Conservation (phyloP, 2,797 vertebrate species). For the Choloepus didactylus region DNA sequence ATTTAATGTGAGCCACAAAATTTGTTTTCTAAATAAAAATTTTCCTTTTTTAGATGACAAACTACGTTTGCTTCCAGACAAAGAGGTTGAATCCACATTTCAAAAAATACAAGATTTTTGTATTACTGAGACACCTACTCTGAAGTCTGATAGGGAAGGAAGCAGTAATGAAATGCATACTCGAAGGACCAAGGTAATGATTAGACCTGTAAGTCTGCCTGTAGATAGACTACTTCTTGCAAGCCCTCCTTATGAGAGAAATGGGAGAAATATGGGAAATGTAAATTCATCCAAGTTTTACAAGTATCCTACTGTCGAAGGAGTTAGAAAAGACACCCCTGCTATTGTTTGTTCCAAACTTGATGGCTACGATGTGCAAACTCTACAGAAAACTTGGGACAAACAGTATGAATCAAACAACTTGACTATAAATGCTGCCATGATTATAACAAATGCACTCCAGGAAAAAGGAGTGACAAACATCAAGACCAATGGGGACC, state of each 20-base stretch:
- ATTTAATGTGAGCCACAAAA: background rate
- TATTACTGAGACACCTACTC: conserved; percentile 80
- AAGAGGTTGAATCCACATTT: conserved; percentile 85
- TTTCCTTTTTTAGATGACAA: conserved; percentile 87
- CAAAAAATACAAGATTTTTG: conserved; percentile 85
- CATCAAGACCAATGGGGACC: conserved; percentile 76
- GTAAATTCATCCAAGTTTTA: conserved; percentile 86
- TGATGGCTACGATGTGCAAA: conserved; percentile 93
- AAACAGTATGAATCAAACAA: conserved; percentile 95
- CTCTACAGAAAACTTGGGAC: conserved; percentile 93
- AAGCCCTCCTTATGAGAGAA: conserved; percentile 90
- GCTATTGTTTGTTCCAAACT: conserved; percentile 89
- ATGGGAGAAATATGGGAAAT: conserved; percentile 88
- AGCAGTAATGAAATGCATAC: conserved; percentile 91
- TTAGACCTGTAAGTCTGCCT: conserved; percentile 94
- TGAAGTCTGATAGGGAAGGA: conserved; percentile 89
- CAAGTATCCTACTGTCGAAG: conserved; percentile 91
- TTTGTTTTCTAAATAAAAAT: conserved; percentile 54
- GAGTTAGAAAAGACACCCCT: conserved; percentile 91
- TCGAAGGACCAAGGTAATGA: conserved; percentile 89
- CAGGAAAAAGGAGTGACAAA: conserved; percentile 85
- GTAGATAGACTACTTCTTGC: conserved; percentile 88
- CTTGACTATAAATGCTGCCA: conserved; percentile 89
- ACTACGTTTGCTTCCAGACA: conserved; percentile 86
- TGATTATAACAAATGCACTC: conserved; percentile 87